A percentile compares a stretch with the other conserved stretches of the same genome.
Evolutionary conservation across 1,140 invertebrate genomes (phyloP).

Genomic region (Leucophenga varia): DNA sequence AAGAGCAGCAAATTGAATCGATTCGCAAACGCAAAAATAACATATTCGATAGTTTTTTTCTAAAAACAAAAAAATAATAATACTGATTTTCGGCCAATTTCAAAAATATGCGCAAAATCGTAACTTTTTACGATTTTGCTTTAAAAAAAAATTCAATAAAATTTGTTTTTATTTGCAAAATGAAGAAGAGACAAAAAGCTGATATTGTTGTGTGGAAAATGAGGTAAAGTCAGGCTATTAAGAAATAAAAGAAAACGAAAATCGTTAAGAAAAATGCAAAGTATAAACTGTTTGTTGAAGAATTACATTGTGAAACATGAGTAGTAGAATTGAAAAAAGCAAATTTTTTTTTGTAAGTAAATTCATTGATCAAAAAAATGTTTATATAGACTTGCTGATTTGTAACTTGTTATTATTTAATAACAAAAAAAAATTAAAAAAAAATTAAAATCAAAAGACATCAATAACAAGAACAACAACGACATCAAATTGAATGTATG

Average conservation of each 20-base stretch:
- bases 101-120: constrained; percentile 17
- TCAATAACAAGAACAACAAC: background rate
- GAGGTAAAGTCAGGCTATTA: constrained; percentile 39
- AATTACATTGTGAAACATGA: constrained; percentile 57
- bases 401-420: constrained; percentile 3
- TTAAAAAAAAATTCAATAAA: too few species aligned
- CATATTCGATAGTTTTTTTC: too few species aligned
- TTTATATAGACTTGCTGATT: constrained; percentile 14
- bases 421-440: constrained; percentile 24
- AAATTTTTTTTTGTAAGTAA: constrained; percentile 26
- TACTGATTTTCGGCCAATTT: constrained; percentile 6
- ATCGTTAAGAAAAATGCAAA: constrained; percentile 42
- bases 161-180: constrained; percentile 3
- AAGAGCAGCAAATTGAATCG: constrained; percentile 44
- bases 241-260: constrained; percentile 31
- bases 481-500: background rate
- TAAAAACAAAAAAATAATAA: too few species aligned
- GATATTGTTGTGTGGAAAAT: constrained; percentile 57
- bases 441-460: constrained; percentile 46
- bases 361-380: constrained; percentile 34
- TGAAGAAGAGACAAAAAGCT: constrained; percentile 31
- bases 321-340: constrained; percentile 9
- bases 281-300: too few species aligned
- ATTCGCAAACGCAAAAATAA: constrained; percentile 7
- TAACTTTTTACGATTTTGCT: background rate